Percentiles rank a stretch among this genome's conserved stretches.
Conservation (phyloP, 2,888 invertebrate species). For the Oscheius sp. region DNA sequence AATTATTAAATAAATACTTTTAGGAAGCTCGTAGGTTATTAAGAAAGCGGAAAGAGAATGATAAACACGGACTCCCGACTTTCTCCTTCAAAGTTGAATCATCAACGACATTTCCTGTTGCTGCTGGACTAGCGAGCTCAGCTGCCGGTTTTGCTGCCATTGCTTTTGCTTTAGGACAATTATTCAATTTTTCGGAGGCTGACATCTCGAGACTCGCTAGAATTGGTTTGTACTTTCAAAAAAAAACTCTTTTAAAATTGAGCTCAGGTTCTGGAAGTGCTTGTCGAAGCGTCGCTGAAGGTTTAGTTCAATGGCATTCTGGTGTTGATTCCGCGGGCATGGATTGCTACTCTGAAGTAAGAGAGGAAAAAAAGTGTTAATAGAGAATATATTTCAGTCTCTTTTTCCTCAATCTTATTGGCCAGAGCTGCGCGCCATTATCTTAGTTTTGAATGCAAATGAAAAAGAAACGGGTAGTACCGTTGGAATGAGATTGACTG, state of each 20-base stretch:
- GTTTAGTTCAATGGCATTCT: slow-evolving; percentile 89
- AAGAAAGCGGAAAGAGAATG: slow-evolving; percentile 34
- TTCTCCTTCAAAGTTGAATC: slow-evolving; percentile 63
- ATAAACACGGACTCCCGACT: too few relatives aligned
- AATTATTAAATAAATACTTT: not conserved
- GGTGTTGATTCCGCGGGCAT: slow-evolving; percentile 78
- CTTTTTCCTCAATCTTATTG: slow-evolving; percentile 77
- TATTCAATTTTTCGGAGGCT: slow-evolving; percentile 60
- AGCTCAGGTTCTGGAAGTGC: slow-evolving; percentile 90
- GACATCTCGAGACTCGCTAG: slow-evolving; percentile 52
- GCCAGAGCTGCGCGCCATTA: slow-evolving; percentile 87
- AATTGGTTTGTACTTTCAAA: slow-evolving; percentile 27
- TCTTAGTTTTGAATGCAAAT: slow-evolving; percentile 80
- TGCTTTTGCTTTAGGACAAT: slow-evolving; percentile 59
- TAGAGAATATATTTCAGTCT: slow-evolving; percentile 19
- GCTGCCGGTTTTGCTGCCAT: slow-evolving; percentile 90
- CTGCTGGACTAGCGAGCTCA: slow-evolving; percentile 95
- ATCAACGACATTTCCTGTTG: slow-evolving; percentile 96
- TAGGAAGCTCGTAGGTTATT: slow-evolving; percentile 39
- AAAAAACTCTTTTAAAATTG: not conserved
- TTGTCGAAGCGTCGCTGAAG: slow-evolving; percentile 90
- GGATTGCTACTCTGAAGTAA: slow-evolving; percentile 75
- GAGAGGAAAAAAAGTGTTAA: not conserved
- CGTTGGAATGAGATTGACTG: slow-evolving; percentile 84
- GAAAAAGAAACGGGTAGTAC: slow-evolving; percentile 73